Evolutionary conservation across 2,888 invertebrate species (phyloP).

Genomic region (Hyles lineata): DNA sequence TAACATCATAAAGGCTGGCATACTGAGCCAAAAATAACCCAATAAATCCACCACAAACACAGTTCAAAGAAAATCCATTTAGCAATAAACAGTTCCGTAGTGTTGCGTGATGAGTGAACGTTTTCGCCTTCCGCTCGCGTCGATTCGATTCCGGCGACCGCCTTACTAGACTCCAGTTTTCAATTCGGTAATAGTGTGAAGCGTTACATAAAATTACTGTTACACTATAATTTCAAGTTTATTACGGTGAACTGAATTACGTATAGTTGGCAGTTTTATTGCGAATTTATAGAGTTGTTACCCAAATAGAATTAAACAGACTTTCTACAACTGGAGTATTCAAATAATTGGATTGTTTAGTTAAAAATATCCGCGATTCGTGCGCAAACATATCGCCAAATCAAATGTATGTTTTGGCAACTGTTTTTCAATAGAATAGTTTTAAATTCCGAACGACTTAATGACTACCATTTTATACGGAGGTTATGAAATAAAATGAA

Average conservation of each 20-base stretch:
- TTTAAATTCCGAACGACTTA: not conserved
- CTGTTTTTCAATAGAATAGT: not conserved
- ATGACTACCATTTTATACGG: too few relatives aligned
- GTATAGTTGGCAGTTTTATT: too few relatives aligned
- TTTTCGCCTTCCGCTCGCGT: constrained; percentile 8
- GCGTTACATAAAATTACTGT: not conserved
- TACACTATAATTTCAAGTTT: not conserved
- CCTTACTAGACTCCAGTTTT: constrained; percentile 2
- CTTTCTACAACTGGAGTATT: not conserved
- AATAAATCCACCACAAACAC: constrained; percentile 4
- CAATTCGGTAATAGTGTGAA: not conserved
- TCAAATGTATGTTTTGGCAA: not conserved
- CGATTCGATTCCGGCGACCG: constrained; percentile 9
- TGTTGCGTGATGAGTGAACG: constrained; percentile 13
- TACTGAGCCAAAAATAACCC: constrained; percentile 15
- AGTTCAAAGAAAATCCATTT: constrained; percentile 20
- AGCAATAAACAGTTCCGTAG: constrained; percentile 21
- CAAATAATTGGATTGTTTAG: not conserved
- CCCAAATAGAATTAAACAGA: not conserved
- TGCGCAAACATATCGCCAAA: not conserved
- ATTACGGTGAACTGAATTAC: not conserved
- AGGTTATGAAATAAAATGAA: constrained; percentile 19
- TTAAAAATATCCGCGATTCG: not conserved
- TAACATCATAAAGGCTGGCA: not conserved
- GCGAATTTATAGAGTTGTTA: not conserved